Conservation (phyloP, 1,140 invertebrate genomes). For the Chironomus striatipennis region DNA sequence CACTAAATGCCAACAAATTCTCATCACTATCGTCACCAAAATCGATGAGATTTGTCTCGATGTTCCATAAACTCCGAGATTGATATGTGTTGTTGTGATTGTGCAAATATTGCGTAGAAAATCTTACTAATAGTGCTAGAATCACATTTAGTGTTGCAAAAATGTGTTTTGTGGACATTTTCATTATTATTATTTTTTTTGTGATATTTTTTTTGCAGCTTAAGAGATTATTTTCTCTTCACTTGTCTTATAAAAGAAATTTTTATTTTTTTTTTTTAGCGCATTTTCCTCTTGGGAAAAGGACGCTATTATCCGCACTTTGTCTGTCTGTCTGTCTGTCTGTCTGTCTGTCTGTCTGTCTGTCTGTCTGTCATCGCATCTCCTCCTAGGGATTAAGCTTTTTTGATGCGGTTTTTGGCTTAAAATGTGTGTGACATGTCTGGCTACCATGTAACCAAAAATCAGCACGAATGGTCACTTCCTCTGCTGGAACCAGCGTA, state of each 20-base stretch:
- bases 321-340: too few species aligned
- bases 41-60: slow-evolving; percentile 5
- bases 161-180: slow-evolving; percentile 13
- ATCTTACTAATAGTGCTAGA: slow-evolving; percentile 11
- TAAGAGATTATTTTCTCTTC: neutral
- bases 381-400: too few species aligned
- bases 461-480: too few species aligned
- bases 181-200: neutral
- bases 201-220: neutral
- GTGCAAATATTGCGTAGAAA: slow-evolving; percentile 6
- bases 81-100: slow-evolving; percentile 4
- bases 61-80: neutral
- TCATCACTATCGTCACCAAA: neutral
- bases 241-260: neutral
- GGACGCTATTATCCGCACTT: too few species aligned
- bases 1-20: slow-evolving; percentile 16
- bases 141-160: slow-evolving; percentile 16
- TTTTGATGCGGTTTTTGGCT: too few species aligned
- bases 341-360: too few species aligned
- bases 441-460: too few species aligned
- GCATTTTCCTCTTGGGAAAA: too few species aligned
- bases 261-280: neutral
- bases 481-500: too few species aligned
- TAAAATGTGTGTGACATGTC: too few species aligned
- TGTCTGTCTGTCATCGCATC: too few species aligned